Conservation (phyloP, 1,140 invertebrate species). For the Cherax destructor region DNA sequence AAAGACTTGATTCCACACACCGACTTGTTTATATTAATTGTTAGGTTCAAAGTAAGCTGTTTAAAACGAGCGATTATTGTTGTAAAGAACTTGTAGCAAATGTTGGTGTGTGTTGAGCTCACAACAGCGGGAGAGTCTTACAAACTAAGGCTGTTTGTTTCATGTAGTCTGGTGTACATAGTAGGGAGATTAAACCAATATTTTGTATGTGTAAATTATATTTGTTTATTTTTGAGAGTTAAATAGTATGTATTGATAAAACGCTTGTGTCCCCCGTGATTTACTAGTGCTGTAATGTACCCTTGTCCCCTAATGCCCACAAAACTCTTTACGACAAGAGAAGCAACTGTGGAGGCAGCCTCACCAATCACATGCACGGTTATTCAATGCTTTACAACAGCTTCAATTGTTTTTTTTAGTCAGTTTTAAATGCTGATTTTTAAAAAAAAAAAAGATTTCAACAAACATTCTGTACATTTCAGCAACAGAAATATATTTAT, state of each 20-base stretch:
- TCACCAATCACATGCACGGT: background rate
- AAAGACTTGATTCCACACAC: no score
- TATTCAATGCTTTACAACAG: background rate
- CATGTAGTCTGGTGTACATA: slow-evolving; percentile 26
- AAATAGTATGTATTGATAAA: slow-evolving; percentile 36
- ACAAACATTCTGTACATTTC: slow-evolving; percentile 26
- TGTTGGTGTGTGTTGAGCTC: background rate
- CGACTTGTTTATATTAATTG: background rate
- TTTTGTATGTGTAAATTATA: slow-evolving; percentile 6
- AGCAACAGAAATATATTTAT: slow-evolving; percentile 5
- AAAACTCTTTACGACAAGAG: slow-evolving; percentile 30
- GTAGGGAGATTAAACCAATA: background rate
- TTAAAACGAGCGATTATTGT: background rate
- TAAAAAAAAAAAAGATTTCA: background rate
- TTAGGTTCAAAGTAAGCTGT: background rate
- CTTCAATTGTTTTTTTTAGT: slow-evolving; percentile 2
- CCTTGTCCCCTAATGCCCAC: slow-evolving; percentile 11
- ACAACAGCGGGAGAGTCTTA: background rate
- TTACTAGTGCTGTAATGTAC: slow-evolving; percentile 40
- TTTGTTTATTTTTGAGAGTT: background rate
- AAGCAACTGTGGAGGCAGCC: background rate
- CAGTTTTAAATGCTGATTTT: slow-evolving; percentile 6
- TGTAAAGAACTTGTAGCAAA: background rate
- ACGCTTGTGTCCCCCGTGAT: slow-evolving; percentile 42
- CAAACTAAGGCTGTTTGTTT: background rate